phyloP scores from a whole-genome alignment of 1,140 invertebrate genomes.

The Euwallacea similis region DNA sequence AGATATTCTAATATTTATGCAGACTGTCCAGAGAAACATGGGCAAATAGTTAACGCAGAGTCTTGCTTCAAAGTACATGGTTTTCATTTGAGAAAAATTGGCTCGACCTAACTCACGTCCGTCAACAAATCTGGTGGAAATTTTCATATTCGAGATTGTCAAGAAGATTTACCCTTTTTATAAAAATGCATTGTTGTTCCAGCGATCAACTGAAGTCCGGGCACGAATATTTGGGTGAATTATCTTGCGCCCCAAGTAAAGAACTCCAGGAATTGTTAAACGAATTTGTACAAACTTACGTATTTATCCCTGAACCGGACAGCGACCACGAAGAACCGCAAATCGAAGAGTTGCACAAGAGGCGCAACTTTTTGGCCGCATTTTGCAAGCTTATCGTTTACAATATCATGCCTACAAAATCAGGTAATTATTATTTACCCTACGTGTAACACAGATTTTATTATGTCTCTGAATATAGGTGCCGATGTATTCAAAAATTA shows the following conservation, averaged over 20 bases:
- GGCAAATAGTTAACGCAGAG: no score
- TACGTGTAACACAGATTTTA: neutral
- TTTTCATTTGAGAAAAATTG: no score
- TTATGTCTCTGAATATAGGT: conserved; percentile 48
- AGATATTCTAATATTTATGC: no score
- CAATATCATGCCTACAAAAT: conserved; percentile 90
- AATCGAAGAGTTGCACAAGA: conserved; percentile 95
- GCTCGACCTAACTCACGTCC: no score
- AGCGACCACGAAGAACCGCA: conserved; percentile 82
- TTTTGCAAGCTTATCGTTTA: conserved; percentile 98
- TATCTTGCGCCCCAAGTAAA: conserved; percentile 82
- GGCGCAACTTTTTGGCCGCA: conserved; percentile 91
- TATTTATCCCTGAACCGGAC: conserved; percentile 66
- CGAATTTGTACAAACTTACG: conserved; percentile 89
- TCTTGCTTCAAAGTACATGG: no score
- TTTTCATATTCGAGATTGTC: no score
- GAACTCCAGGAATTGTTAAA: conserved; percentile 82
- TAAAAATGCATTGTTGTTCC: neutral
- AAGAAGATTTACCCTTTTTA: no score
- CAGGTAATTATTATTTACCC: conserved; percentile 54
- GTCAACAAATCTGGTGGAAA: no score
- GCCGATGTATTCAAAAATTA: conserved; percentile 97
- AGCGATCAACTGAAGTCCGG: conserved; percentile 76
- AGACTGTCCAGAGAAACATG: no score
- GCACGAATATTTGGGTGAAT: conserved; percentile 63